These are phyloP conservation scores for Tenthredo livida DNA, from an alignment of 2,888 invertebrate species.

Conservation along the genomic window DNA sequence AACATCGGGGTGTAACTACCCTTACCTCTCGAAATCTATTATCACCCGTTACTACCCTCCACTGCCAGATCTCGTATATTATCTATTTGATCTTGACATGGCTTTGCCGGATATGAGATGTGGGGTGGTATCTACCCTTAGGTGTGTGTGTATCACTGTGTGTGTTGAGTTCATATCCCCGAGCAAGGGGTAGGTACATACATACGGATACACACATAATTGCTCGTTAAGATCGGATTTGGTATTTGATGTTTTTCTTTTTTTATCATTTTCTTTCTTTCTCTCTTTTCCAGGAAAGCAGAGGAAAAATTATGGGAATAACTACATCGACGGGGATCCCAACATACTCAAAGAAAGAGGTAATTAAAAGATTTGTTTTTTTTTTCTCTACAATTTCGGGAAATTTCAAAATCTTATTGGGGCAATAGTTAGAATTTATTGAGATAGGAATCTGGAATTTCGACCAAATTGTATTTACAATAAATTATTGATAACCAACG, in stretches of 20 bases:
- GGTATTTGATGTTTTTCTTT: too few species aligned
- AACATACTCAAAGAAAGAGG: constrained; percentile 75
- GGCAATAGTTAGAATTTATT: too few species aligned
- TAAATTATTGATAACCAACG: neutral
- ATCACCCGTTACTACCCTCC: neutral
- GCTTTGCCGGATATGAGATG: constrained; percentile 48
- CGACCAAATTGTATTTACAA: too few species aligned
- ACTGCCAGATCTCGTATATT: neutral
- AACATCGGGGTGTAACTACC: neutral
- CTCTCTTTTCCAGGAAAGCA: constrained; percentile 71
- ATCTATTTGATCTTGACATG: constrained; percentile 35
- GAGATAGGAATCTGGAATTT: too few species aligned
- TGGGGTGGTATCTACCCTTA: neutral
- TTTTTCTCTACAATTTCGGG: too few species aligned
- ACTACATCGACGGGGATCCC: constrained; percentile 74
- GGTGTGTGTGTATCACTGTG: neutral
- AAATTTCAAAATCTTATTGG: too few species aligned
- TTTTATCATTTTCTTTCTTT: constrained; percentile 55
- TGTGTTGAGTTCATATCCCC: neutral
- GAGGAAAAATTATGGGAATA: constrained; percentile 72
- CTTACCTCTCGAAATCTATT: neutral
- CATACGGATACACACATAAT: neutral
- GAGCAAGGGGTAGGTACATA: neutral
- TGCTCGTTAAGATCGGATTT: neutral
- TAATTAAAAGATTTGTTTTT: constrained; percentile 57